These are phyloP conservation scores for Saxicola maurus DNA, from an alignment of 2,797 vertebrate species.

Conservation along the genomic window DNA sequence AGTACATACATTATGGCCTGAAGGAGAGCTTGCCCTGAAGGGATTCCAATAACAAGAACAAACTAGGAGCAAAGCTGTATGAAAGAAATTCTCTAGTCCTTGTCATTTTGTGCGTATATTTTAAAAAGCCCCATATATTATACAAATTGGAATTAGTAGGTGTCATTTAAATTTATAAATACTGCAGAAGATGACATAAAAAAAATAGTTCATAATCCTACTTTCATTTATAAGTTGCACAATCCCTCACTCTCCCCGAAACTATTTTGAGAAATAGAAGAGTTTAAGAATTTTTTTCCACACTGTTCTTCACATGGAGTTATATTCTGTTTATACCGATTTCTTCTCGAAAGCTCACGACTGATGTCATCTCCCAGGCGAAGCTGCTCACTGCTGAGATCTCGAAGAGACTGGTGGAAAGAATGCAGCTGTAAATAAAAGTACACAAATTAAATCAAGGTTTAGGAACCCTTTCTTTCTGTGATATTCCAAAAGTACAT, in stretches of 20 bases:
- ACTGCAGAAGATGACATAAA: neutral
- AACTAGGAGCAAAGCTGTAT: neutral
- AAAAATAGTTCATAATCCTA: neutral
- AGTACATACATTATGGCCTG: neutral
- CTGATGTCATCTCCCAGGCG: conserved; percentile 85
- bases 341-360: conserved; percentile 84
- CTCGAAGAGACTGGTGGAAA: conserved; percentile 87
- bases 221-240: neutral
- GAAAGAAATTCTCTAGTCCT: neutral
- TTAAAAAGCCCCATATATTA: neutral
- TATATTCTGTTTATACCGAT: conserved; percentile 75
- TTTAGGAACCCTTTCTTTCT: neutral
- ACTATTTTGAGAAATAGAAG: neutral
- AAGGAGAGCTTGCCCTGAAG: neutral
- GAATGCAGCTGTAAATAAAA: conserved; percentile 79
- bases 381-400: conserved; percentile 85
- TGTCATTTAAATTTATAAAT: neutral
- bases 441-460: neutral
- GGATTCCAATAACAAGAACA: neutral
- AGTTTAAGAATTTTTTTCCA: neutral
- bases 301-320: neutral
- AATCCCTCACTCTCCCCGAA: neutral
- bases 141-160: neutral
- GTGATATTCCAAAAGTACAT: neutral
- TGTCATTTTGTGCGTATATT: neutral